Evolutionary conservation across 2,113 vertebrate species (phyloP), one percentile per base, ranked within the genome.

Genomic region (Argyrosomus japonicus): DNA sequence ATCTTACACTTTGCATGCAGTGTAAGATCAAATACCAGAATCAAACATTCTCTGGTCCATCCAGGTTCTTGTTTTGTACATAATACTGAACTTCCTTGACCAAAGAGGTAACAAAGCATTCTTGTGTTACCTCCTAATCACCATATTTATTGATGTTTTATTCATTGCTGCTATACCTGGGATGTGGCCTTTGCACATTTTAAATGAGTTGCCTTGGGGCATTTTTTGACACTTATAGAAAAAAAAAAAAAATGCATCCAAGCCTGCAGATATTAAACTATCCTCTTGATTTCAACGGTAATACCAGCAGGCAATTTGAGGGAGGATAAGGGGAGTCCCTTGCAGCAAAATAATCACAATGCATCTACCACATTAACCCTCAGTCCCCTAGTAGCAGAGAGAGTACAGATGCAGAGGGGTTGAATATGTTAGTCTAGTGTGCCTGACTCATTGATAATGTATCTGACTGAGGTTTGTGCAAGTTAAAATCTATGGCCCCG

Each of bases 61-160:
- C 25, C 11, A 36, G 21, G 36, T 62, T 29, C 25, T 61, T 43
- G 5, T 79, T 70, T 73, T 75, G 5, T 29, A 8, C 27, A 15
- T 32, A 56, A 48, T 50, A 9, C 23, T 61, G 27, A 68, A 68
- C 58, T 32, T 83, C 43, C 27, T 67, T 69, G 75, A 89, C 74
- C 51, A 54, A n/a, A 77, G 72, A 86, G 36, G 19, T 51, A 58
- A 65, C 32, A 80, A 54, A 67, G 53, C n/a, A 70, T 63, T 85
- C 82, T 75, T 71, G 13, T 36, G 36, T 36, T 36, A 36, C 60
- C 81, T 70, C 68, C 57, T 85, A 75, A 93, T 92, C 75, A 84
- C 87, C 79, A 81, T 85, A 77, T 90, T 83, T 87, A 82, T 79
- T 74, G 23, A 92, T 93, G 82, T 90, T 85, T 91, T 91, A 91